A percentile compares a stretch with the other conserved stretches of the same genome.
phyloP scores from a whole-genome alignment of 2,113 vertebrate species.

The Poicephalus meyeri region DNA sequence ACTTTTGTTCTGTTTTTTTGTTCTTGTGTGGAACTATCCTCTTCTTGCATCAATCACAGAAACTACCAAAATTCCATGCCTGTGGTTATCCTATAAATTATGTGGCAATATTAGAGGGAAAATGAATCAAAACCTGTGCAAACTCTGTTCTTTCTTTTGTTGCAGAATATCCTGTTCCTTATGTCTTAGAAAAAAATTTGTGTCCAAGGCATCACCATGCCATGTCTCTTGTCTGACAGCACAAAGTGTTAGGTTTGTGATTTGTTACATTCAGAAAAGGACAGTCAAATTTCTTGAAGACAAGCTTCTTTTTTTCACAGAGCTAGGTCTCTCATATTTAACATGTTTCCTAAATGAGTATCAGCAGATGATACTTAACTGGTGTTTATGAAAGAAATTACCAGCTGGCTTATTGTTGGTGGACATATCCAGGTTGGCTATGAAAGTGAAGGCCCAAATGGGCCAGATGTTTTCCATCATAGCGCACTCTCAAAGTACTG shows the following conservation, averaged over 20 bases:
- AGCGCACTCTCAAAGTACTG: background rate
- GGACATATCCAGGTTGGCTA: background rate
- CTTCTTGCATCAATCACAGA: background rate
- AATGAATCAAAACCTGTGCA: background rate
- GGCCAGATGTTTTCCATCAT: constrained; percentile 62
- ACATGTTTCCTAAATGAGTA: background rate
- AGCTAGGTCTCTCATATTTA: background rate
- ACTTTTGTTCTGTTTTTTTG: background rate
- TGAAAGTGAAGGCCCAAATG: background rate
- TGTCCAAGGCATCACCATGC: background rate
- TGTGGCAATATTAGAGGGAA: background rate
- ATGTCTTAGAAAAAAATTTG: background rate
- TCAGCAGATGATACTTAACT: background rate
- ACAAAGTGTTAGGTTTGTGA: background rate
- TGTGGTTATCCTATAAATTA: background rate
- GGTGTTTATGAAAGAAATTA: constrained; percentile 10
- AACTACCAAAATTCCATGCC: background rate
- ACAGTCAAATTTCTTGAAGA: background rate
- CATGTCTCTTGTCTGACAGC: background rate
- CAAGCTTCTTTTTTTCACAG: background rate
- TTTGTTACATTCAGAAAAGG: background rate
- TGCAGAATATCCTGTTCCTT: background rate
- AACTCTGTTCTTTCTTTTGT: background rate
- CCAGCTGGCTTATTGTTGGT: background rate
- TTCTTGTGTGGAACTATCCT: background rate